Evolutionary conservation across 2,888 invertebrate genomes (phyloP), one percentile per base, ranked within the genome.

Genomic region (Furcula furcula): DNA sequence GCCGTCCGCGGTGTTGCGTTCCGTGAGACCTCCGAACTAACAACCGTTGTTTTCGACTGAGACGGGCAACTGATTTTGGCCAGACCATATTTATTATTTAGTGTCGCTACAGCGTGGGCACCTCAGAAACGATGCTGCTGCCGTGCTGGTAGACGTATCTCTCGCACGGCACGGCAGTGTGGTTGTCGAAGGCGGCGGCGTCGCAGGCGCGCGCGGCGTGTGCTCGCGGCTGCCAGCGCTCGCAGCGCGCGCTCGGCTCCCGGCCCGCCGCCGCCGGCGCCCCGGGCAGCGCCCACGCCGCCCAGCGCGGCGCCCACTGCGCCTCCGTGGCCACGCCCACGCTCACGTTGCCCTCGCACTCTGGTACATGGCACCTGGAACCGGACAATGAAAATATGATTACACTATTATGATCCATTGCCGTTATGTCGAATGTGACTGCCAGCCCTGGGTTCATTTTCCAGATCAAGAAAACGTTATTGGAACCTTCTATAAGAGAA

Each of bases 61-160:
- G n/a, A n/a, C n/a, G n/a, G n/a, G n/a, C n/a, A n/a, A n/a, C n/a
- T n/a, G n/a, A n/a, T n/a, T n/a, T n/a, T n/a, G n/a, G n/a, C n/a
- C n/a, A n/a, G n/a, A n/a, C n/a, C n/a, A n/a, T n/a, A n/a, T n/a
- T n/a, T n/a, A n/a, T n/a, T n/a, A n/a, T n/a, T n/a, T n/a, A n/a
- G n/a, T n/a, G n/a, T n/a, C n/a, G n/a, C n/a, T n/a, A n/a, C n/a
- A n/a, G n/a, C n/a, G n/a, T n/a, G n/a, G 7, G 30, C 41, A 91
- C 92, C 86, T 91, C 91, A 36, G 83, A 82, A 4, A 89, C 82
- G 29, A 92, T 90, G 29, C 90, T 91, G 54, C 76, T 76, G 36
- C 77, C 71, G 7, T 77, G 72, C 52, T 88, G 77, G 54, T 89
- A 91, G 9, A 91, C 75, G 65, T 80, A 90, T 18, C 67, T 49